phyloP scores from a whole-genome alignment of 2,888 invertebrate genomes.

The Trichopria drosophilae region DNA sequence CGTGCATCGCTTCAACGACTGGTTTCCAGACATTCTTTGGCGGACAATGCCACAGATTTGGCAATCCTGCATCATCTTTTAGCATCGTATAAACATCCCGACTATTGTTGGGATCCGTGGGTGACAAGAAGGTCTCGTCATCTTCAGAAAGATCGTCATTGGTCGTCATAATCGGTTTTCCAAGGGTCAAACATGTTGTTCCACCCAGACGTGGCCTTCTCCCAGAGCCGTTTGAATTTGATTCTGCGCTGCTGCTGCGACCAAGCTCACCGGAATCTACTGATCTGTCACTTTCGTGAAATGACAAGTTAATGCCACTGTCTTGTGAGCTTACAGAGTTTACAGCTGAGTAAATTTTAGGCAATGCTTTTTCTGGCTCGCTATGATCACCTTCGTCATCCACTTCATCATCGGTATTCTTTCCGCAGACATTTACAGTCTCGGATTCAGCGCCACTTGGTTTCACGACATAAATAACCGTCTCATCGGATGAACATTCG shows the following conservation, averaged over 20 bases:
- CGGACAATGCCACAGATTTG: conserved; percentile 72
- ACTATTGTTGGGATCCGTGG: conserved; percentile 57
- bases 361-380: conserved; percentile 59
- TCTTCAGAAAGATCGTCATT: conserved; percentile 53
- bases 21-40: conserved; percentile 82
- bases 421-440: conserved; percentile 33
- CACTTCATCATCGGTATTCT: conserved; percentile 64
- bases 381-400: conserved; percentile 56
- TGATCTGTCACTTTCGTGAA: conserved; percentile 70
- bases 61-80: background rate
- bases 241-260: conserved; percentile 54
- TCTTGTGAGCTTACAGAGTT: conserved; percentile 76
- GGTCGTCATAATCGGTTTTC: conserved; percentile 36
- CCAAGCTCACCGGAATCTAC: conserved; percentile 45
- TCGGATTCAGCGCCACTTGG: conserved; percentile 34
- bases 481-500: conserved; percentile 58
- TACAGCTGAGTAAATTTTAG: conserved; percentile 68
- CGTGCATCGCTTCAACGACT: conserved; percentile 77
- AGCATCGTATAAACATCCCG: no score
- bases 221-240: conserved; percentile 45
- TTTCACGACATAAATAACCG: conserved; percentile 57
- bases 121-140: conserved; percentile 42
- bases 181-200: conserved; percentile 29
- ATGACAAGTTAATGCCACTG: conserved; percentile 76
- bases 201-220: conserved; percentile 35